Evolutionary conservation across 2,888 invertebrate genomes (phyloP), one percentile per base, ranked within the genome.

Genomic region (Stenichneumon culpator): DNA sequence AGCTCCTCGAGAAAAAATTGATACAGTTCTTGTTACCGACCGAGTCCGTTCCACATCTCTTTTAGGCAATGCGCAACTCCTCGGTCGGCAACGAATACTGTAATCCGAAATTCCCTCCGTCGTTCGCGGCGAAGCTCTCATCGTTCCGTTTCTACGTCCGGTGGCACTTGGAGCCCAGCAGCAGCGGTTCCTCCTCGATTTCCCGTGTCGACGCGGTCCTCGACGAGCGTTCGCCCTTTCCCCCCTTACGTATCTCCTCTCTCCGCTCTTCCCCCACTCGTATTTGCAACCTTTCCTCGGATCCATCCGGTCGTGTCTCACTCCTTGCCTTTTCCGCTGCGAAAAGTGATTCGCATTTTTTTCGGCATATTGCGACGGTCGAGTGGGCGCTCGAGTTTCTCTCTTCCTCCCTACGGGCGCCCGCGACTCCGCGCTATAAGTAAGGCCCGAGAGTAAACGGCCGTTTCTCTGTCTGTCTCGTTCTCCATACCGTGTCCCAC

Each of bases 331-430:
- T 82, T 72, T 80, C 72, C 69, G 65, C 89, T 87, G 87, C 85
- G 86, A 90, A 89, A 90, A 92, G 90, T 89, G 91, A 92, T 93
- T 93, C 91, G 91, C 91, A 88, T 69, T 89, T 91, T 91, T 91
- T 93, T 91, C 89, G 89, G 91, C 89, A 93, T 93, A 93, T 93
- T 93, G 92, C 92, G 89, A 92, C 86, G 89, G 88, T 89, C 88
- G 90, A 92, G 92, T 90, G 90, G 89, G 88, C 36, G 69, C 70
- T 75, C 52, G 39, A 82, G 75, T 70, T 69, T 81, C 50, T 57
- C 60, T 63, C 60, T 63, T 19, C 32, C 60, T 28, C 60, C n/a
- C 16, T 1, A 11, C 5, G 44, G 11, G 44, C 44, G 44, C 4
- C 11, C 32, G 60, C 60, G 77, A 50, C 72, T 82, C 79, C 47